phyloP scores from a whole-genome alignment of 2,797 vertebrate species.

The Enteromius treurensis region DNA sequence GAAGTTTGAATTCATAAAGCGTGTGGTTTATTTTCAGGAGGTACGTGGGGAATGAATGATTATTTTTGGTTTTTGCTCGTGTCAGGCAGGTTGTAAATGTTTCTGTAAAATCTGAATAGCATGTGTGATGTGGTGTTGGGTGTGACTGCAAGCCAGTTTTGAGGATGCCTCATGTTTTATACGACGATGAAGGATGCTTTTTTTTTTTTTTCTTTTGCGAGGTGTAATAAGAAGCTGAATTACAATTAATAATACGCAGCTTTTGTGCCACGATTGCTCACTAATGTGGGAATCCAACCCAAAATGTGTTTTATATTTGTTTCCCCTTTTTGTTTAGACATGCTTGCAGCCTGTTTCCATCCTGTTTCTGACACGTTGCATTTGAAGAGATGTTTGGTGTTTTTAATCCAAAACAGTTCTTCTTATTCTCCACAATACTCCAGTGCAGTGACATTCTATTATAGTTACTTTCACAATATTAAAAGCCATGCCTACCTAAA shows the following conservation, averaged over 20 bases:
- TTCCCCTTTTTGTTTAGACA: slow-evolving; percentile 17
- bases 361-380: neutral
- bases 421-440: neutral
- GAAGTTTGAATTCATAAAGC: slow-evolving; percentile 11
- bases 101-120: slow-evolving; percentile 4
- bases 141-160: slow-evolving; percentile 26
- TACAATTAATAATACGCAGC: neutral
- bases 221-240: slow-evolving; percentile 7
- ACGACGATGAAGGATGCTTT: slow-evolving; percentile 9
- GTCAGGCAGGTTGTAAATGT: slow-evolving; percentile 11
- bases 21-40: slow-evolving; percentile 1
- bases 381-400: neutral
- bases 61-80: slow-evolving; percentile 25
- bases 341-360: slow-evolving; percentile 21
- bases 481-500: neutral
- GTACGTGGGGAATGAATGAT: neutral
- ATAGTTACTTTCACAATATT: neutral
- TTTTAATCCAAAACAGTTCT: neutral
- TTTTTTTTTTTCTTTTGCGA: neutral
- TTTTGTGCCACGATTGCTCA: neutral
- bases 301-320: slow-evolving; percentile 14
- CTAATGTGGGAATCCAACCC: slow-evolving; percentile 9
- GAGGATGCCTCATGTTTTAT: slow-evolving; percentile 12
- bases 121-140: slow-evolving; percentile 21
- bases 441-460: neutral